Percentiles rank a stretch among this genome's conserved stretches.
Evolutionary conservation across 2,888 invertebrate species (phyloP).

Genomic region (Kuschelorhynchus macadamiae): DNA sequence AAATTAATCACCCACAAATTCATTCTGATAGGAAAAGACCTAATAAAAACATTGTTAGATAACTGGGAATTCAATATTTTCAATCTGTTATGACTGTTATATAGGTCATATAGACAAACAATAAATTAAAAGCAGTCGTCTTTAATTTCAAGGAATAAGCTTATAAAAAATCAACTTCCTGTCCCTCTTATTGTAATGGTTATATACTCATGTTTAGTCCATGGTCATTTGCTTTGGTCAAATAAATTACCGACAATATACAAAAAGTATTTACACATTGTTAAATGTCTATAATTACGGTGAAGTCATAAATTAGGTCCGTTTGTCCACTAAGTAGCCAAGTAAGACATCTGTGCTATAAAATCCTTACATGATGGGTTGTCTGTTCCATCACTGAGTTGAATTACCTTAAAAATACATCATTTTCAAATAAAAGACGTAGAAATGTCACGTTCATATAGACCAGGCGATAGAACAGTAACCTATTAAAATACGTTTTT

Average conservation of each 20-base stretch:
- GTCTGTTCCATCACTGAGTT: slow-evolving; percentile 36
- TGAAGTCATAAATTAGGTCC: slow-evolving; percentile 32
- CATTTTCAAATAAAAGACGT: slow-evolving; percentile 43
- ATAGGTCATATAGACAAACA: too few relatives aligned
- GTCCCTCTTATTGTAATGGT: not conserved
- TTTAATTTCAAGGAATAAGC: too few relatives aligned
- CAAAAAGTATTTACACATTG: slow-evolving; percentile 25
- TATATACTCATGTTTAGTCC: slow-evolving; percentile 7
- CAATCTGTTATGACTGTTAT: too few relatives aligned
- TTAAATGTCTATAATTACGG: slow-evolving; percentile 18
- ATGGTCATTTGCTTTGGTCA: slow-evolving; percentile 5
- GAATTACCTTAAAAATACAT: slow-evolving; percentile 51
- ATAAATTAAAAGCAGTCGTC: too few relatives aligned
- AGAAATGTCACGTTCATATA: not conserved
- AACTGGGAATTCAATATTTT: too few relatives aligned
- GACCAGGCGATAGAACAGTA: too few relatives aligned
- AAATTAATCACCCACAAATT: too few relatives aligned
- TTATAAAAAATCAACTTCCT: slow-evolving; percentile 7
- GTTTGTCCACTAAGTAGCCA: slow-evolving; percentile 46
- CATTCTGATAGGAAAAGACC: too few relatives aligned
- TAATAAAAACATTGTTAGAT: too few relatives aligned
- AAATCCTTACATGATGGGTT: slow-evolving; percentile 5
- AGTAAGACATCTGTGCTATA: slow-evolving; percentile 52
- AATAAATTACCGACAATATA: slow-evolving; percentile 18
- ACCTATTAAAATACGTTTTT: too few relatives aligned